phyloP scores from a whole-genome alignment of 2,888 invertebrate genomes.

The Hemaris fuciformis region DNA sequence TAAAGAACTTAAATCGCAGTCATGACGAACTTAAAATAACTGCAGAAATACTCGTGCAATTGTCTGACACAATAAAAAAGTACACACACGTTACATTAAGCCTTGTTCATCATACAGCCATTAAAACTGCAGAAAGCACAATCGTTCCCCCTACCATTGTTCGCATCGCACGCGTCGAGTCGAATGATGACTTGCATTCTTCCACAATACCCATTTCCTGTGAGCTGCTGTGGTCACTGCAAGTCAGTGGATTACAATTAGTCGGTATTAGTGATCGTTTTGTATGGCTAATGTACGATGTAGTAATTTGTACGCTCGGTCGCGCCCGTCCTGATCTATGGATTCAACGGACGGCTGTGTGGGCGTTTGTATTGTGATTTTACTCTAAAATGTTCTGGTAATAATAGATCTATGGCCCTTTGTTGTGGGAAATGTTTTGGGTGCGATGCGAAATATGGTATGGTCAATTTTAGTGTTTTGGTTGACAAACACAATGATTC shows the following conservation, averaged over 20 bases:
- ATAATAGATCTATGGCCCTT: neutral
- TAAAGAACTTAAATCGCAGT: neutral
- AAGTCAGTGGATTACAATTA: constrained; percentile 14
- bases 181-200: constrained; percentile 20
- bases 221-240: constrained; percentile 14
- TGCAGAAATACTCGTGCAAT: neutral
- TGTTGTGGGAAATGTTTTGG: neutral
- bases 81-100: neutral
- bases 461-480: neutral
- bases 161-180: neutral
- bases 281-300: constrained; percentile 4
- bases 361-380: neutral
- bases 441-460: neutral
- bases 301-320: neutral
- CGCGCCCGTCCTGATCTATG: neutral
- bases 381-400: neutral
- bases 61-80: neutral
- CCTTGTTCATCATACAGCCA: neutral
- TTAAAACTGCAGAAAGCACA: neutral
- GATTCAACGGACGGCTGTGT: too few relatives aligned
- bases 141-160: neutral
- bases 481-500: neutral
- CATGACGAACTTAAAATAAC: neutral
- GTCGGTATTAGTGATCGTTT: constrained; percentile 11
- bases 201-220: constrained; percentile 12